These are phyloP conservation scores for Ornithoptera alexandrae DNA, from an alignment of 2,888 invertebrate species.

Conservation along the genomic window DNA sequence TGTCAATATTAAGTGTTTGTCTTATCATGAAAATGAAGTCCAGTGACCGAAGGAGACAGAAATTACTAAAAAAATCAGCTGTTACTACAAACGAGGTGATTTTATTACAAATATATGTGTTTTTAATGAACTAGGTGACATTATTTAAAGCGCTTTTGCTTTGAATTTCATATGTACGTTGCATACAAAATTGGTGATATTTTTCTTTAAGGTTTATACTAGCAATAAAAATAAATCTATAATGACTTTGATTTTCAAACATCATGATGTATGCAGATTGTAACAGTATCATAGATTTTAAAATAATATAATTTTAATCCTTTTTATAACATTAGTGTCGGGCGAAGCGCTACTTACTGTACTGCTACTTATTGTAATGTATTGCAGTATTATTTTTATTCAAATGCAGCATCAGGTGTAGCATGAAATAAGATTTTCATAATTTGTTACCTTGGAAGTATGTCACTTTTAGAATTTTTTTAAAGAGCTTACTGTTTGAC, in stretches of 20 bases:
- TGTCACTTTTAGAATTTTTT: slow-evolving; percentile 9
- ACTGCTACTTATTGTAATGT: not conserved
- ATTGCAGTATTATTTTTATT: not conserved
- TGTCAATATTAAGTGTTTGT: slow-evolving; percentile 89
- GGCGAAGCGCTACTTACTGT: no score
- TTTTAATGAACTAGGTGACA: not conserved
- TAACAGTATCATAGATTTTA: no score
- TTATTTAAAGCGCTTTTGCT: not conserved
- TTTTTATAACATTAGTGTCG: no score
- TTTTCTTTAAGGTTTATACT: no score
- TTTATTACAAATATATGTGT: slow-evolving; percentile 15
- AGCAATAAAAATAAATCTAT: no score
- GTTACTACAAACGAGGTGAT: slow-evolving; percentile 66
- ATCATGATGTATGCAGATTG: no score
- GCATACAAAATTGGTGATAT: no score
- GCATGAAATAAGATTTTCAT: slow-evolving; percentile 20
- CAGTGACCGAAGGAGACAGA: slow-evolving; percentile 88
- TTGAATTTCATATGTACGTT: no score
- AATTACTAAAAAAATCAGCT: slow-evolving; percentile 78
- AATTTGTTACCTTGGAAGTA: slow-evolving; percentile 12
- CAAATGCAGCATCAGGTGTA: slow-evolving; percentile 17
- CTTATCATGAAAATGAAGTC: slow-evolving; percentile 89
- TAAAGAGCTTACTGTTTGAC: no score
- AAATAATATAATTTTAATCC: no score
- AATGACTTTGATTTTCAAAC: no score